Evolutionary conservation across 2,888 invertebrate species (phyloP), one percentile per base, ranked within the genome.

Genomic region (Germaria angustata): DNA sequence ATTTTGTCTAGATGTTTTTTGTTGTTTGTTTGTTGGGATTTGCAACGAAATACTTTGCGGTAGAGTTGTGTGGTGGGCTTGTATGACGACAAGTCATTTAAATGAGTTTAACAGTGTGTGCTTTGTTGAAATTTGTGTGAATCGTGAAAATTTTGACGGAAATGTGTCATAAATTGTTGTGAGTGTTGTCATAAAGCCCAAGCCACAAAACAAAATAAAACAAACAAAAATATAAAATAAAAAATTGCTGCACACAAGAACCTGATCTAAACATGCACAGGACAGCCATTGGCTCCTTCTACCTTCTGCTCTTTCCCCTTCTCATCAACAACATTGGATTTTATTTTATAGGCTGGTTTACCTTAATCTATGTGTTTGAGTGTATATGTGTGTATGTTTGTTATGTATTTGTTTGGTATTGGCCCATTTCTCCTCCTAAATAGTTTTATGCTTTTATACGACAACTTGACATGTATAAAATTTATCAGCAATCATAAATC

Each of bases 151-250:
- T 84, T 88, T 90, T 89, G 90, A 90, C 89, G 90, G 89, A 90
- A 90, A 87, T 86, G 86, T 89, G 89, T 90, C 90, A 90, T 90
- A 90, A 90, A 90, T 90, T 89, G 88, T 87, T 85, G 86, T 87
- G 86, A 89, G 86, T 86, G 86, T 87, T 87, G 86, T 85, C 84
- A 86, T 88, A 89, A 89, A 88, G 77, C 77, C 77, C 76, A 80
- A 80, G 41, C 72, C 79, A 46, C 72, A 80, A 61, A 41, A 49
- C 53, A 49, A 69, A 17, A 1, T 28, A 7, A 57, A 46, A 36
- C 57, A 46, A 39, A 44, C 13, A n/a, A n/a, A n/a, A n/a, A n/a
- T n/a, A n/a, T n/a, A n/a, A n/a, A n/a, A n/a, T n/a, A n/a, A 81
- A 73, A 73, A 66, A n/a, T 6, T 15, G 11, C 73, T 55, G 51